Base-by-base conservation (phyloP, 2,797 vertebrate species). In the Lophius americanus region DNA sequence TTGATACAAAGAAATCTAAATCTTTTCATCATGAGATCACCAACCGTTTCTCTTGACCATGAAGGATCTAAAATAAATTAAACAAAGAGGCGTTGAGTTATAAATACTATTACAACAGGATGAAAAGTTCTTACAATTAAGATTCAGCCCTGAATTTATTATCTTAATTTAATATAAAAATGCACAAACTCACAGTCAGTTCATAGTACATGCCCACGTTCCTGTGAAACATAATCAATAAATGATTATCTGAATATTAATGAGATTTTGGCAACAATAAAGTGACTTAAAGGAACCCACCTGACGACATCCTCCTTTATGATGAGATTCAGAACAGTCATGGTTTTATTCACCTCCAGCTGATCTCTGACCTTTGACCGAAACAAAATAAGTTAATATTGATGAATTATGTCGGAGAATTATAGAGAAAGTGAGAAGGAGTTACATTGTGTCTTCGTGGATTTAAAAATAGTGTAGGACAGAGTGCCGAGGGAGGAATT, bases 241-340 rank as follows among this genome's bases (percentile, higher is more conserved):
- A 70, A 50, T 33, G 46, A 41, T 8, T n/a, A 14, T 36, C 12
- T 52, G 9, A 59, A 8, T 5, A 39, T 53, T 72, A 11, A 37
- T 13, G 9, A 43, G 14, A 51, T 9, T 13, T 23, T 5, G 55
- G 7, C 39, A 44, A 51, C 6, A 36, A 38, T 44, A 14, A 50
- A 9, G 13, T 0, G n/a, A 53, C 59, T 0, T 0, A 4, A 9
- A 39, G 10, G 4, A 2, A 73, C 83, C 23, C 43, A 91, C 92
- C 79, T 83, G 43, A 5, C 2, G 7, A 0, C 0, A 4, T 2
- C 54, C 1, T 75, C 43, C 12, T 47, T 49, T 44, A 83, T 7
- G 61, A 82, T 13, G 3, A 92, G 33, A 69, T 92, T 90, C 60
- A 85, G 50, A 0, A 84, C 76, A 4, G 0, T 42, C 77, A 85